Percentiles rank a stretch among this genome's conserved stretches.
phyloP scores from a whole-genome alignment of 2,113 vertebrate species.

The Alces alces region DNA sequence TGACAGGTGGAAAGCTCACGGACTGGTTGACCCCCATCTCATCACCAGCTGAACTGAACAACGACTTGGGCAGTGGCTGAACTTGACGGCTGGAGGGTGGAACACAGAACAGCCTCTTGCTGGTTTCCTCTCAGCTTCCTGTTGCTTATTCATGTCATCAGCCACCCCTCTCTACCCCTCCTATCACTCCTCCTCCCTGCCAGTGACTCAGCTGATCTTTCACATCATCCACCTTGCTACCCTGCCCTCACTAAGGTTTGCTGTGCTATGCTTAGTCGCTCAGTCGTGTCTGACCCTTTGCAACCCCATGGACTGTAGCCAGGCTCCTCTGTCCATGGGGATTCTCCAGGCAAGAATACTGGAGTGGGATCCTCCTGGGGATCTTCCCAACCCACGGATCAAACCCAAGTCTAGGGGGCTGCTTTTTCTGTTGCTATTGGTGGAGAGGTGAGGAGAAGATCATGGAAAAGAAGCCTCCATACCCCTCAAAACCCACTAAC shows the following conservation, averaged over 20 bases:
- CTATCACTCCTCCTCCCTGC: not conserved
- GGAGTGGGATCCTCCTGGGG: not conserved
- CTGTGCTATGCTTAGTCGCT: not conserved
- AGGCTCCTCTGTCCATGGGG: not conserved
- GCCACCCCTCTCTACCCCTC: not conserved
- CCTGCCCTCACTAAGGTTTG: not conserved
- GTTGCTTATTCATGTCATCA: not conserved
- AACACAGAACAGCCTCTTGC: not conserved
- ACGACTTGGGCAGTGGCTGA: not conserved
- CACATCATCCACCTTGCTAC: not conserved
- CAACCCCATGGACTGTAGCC: not conserved
- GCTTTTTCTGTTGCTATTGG: not conserved
- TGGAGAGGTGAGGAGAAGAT: not conserved
- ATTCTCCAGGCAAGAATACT: not conserved
- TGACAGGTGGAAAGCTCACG: constrained; percentile 68
- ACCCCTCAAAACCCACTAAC: not conserved
- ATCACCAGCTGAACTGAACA: not conserved
- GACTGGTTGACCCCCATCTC: constrained; percentile 75
- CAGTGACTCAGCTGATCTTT: not conserved
- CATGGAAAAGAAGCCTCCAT: not conserved
- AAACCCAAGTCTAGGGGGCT: not conserved
- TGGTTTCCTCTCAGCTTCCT: not conserved
- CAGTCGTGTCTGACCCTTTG: not conserved
- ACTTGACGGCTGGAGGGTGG: constrained; percentile 22
- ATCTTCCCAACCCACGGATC: not conserved